Evolutionary conservation across 2,888 invertebrate species (phyloP).

Genomic region (Temnothorax ravouxi): DNA sequence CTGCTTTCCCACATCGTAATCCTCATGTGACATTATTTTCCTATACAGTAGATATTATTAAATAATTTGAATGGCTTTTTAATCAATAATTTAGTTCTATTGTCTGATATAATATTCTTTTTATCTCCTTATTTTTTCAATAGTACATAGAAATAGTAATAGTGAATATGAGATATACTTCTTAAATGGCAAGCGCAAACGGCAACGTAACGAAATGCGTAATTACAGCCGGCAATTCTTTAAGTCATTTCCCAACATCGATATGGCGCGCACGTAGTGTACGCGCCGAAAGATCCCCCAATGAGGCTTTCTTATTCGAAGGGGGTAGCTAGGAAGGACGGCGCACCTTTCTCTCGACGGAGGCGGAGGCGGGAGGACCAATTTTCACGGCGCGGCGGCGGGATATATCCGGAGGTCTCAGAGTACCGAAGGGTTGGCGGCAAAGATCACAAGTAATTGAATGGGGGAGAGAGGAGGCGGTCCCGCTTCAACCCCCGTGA

Average conservation of each 20-base stretch:
- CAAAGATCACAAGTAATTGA: slow-evolving; percentile 83
- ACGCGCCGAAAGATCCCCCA: slow-evolving; percentile 71
- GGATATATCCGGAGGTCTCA: slow-evolving; percentile 76
- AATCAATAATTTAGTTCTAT: neutral
- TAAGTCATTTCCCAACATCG: slow-evolving; percentile 60
- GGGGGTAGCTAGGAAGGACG: slow-evolving; percentile 70
- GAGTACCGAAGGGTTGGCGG: slow-evolving; percentile 79
- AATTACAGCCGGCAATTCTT: slow-evolving; percentile 29
- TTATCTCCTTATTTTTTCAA: neutral
- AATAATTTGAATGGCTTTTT: neutral
- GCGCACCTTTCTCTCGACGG: slow-evolving; percentile 67
- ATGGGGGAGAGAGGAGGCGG: slow-evolving; percentile 72
- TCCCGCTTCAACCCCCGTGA: slow-evolving; percentile 81
- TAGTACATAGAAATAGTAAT: neutral
- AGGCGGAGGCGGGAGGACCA: slow-evolving; percentile 66
- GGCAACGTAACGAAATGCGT: slow-evolving; percentile 21
- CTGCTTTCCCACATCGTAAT: too few relatives aligned
- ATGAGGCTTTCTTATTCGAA: slow-evolving; percentile 73
- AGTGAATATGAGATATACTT: neutral
- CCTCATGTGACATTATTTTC: neutral
- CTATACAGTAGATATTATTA: neutral
- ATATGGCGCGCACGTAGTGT: slow-evolving; percentile 70
- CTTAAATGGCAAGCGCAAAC: neutral
- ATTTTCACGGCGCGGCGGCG: slow-evolving; percentile 77
- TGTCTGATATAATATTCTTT: neutral